Base-by-base conservation (phyloP, 30 jellyfish, hydroid and myxozoan species). In the Morbakka virulenta region DNA sequence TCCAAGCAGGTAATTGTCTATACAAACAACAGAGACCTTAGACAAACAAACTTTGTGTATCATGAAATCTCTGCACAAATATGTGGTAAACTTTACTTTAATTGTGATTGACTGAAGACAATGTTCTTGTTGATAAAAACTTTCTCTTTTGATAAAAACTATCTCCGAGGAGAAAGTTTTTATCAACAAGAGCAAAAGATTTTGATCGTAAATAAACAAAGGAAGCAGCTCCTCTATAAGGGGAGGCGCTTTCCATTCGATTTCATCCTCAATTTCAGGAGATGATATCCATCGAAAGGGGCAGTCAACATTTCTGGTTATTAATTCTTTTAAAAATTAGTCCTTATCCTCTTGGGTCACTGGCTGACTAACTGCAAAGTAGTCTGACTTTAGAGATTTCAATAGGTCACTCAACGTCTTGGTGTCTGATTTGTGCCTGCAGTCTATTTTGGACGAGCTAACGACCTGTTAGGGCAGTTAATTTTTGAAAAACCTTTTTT, bases 231-330 rank as follows among this genome's bases (percentile, higher is more conserved):
- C 82, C 49, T 69, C 68, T 27, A 69, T 69, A 50, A 69, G 23
- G 14, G 82, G 82, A 28, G 82, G 82, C 14, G 74, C 82, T 29
- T 23, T 32, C 47, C 68, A 68, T 29, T 69, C 82, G 47, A 33
- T 28, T 27, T 27, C 66, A 28, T 69, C 49, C 24, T 34, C 33
- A 20, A 26, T 69, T 69, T 69, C 82, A 48, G 82, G 82, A 34
- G 82, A 69, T 28, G 47, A 47, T 47, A 69, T 28, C 82, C 82
- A 69, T 69, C 82, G 35, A 69, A 69, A 69, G 6, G 82, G 82
- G 68, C 82, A 69, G 66, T 69, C 82, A 36, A 69, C 82, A 69
- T 69, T 62, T 27, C 47, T 41, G 32, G 14, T 62, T 27, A 17
- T 69, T 33, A 69, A 47, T 48, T 69, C 68, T 14, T 69, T 35